A percentile compares a stretch with the other conserved stretches of the same genome.
These are phyloP conservation scores for Limulus polyphemus DNA, from an alignment of 2,888 invertebrate genomes.

Conservation along the genomic window DNA sequence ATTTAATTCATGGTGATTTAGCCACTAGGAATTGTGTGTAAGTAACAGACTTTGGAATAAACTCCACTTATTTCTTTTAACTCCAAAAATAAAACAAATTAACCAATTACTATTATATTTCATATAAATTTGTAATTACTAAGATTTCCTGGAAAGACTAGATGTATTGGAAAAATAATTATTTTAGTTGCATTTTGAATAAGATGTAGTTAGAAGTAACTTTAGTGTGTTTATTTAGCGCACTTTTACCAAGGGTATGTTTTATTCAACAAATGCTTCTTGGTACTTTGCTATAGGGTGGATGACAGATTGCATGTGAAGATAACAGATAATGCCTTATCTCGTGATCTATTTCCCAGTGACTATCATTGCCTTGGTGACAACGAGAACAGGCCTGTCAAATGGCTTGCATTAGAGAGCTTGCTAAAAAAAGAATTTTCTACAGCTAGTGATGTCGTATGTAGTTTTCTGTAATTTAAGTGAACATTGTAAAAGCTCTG, in stretches of 20 bases:
- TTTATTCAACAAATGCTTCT: background rate
- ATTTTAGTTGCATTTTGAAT: too few relatives aligned
- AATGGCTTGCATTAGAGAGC: slow-evolving; percentile 89
- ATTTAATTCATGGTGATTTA: slow-evolving; percentile 82
- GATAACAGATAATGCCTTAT: slow-evolving; percentile 82
- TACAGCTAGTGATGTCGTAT: slow-evolving; percentile 78
- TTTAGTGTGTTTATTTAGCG: too few relatives aligned
- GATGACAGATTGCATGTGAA: slow-evolving; percentile 72
- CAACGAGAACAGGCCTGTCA: slow-evolving; percentile 91
- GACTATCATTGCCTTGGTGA: slow-evolving; percentile 95
- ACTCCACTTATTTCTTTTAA: background rate
- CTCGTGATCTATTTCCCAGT: slow-evolving; percentile 83
- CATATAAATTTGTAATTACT: too few relatives aligned
- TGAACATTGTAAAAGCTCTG: background rate
- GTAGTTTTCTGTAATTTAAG: slow-evolving; percentile 29
- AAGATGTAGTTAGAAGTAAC: too few relatives aligned
- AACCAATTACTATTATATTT: too few relatives aligned
- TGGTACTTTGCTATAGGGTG: slow-evolving; percentile 46
- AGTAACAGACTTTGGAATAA: slow-evolving; percentile 41
- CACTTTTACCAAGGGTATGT: too few relatives aligned
- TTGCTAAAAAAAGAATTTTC: slow-evolving; percentile 71
- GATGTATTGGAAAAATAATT: too few relatives aligned
- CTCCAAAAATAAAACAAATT: too few relatives aligned
- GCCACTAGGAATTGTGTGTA: slow-evolving; percentile 93
- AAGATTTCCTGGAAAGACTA: too few relatives aligned